Evolutionary conservation across 2,113 vertebrate species (phyloP), one percentile per base, ranked within the genome.

Genomic region (Maccullochella peelii): DNA sequence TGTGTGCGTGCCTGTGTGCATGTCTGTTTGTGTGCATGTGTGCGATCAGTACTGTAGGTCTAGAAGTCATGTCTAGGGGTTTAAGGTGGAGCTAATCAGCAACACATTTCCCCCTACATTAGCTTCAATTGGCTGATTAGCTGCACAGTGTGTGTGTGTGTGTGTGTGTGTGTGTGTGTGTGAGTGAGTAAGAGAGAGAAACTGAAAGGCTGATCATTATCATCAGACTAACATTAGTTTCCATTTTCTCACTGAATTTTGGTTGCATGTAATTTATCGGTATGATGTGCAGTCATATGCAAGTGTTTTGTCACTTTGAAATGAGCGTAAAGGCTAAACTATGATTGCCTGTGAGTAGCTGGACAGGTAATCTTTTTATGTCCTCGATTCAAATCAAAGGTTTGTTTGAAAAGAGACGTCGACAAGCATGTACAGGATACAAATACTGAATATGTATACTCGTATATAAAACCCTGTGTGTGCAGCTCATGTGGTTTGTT

Each of bases 71-170:
- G 86, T 87, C 73, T 82, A 6, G 12, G 77, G 91, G 77, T 90
- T 91, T 90, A 89, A 94, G 91, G 91, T 91, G 91, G 86, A 76
- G 79, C 85, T 92, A 94, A 95, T 94, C 92, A 94, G 86, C 86
- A 88, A 88, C 88, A 91, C 88, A 93, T 94, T 93, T 93, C 80
- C 90, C 77, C 77, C 77, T 67, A 83, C 90, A 91, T 94, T 93
- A 93, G 90, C 82, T 84, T 88, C 89, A 92, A 84, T 87, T 80
- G 69, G 77, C 72, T 91, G 90, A 91, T 91, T 91, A 84, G 72
- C 80, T 67, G 55, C 75, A 58, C 38, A 57, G 77, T 70, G 40
- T 73, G 59, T 77, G 78, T 47, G 73, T 38, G 80, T 38, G 38
- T 38, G 38, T 38, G 33, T 36, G 33, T 36, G 33, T 36, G 38